Evolutionary conservation across 2,113 vertebrate genomes (phyloP), one percentile per base, ranked within the genome.

Genomic region (Rostratula benghalensis): DNA sequence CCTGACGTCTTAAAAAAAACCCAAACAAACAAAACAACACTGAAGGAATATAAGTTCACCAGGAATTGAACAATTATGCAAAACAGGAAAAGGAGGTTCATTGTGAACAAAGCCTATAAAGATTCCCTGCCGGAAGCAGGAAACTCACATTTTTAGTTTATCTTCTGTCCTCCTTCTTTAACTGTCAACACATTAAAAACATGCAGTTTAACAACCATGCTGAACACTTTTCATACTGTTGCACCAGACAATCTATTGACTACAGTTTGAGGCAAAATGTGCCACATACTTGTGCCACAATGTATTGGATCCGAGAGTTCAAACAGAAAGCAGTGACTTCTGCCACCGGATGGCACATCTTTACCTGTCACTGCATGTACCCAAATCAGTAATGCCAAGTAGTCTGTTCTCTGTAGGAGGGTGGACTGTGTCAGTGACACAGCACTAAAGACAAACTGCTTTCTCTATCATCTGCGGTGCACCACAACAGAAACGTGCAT

Each of bases 111-210:
- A 96, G 63, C 93, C 92, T 97, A 45, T 25, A 95, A 81, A 86
- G 74, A 97, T 97, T 97, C 96, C 93, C 97, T 96, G 95, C 97
- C 87, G 96, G 63, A 95, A 94, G 88, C 89, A 97, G 97, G 93
- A 97, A 97, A 98, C 97, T 98, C 97, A 97, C 97, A 97, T 96
- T 96, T 97, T 97, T 96, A 97, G 93, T 84, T 94, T 97, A 97
- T 97, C 96, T 98, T 97, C 97, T 97, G 94, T 89, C 96, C 91
- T 98, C 97, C 95, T 98, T 79, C 96, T 98, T 98, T 98, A 98
- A 98, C 97, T 97, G 97, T 98, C 97, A 97, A 97, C 96, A 98
- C 91, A 97, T 75, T 97, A 97, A 97, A 97, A 98, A 98, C 98
- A 98, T 97, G 96, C 97, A 97, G 86, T 97, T 98, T 97, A 97